Conservation (phyloP, 1,140 invertebrate species). For the Rhizoglyphus robini region DNA sequence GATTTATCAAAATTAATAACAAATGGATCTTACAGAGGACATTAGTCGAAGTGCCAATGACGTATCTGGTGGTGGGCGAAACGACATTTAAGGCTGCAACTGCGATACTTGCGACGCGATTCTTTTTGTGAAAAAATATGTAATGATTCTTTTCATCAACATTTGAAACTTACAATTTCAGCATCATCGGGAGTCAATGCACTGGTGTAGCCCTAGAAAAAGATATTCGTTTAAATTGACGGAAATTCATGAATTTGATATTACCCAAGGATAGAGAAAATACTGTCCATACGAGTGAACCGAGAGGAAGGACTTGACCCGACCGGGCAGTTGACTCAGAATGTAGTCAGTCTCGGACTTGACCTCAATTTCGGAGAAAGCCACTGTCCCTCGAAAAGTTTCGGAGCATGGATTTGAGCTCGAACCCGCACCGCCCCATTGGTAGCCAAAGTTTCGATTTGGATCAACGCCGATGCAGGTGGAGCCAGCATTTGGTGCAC, state of each 20-base stretch:
- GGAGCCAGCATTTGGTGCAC: conserved; percentile 9
- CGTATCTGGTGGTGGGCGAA: conserved; percentile 41
- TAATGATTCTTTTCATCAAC: no score
- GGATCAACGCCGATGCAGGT: conserved; percentile 29
- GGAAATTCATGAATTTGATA: no score
- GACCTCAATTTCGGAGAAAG: conserved; percentile 33
- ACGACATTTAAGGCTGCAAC: not conserved
- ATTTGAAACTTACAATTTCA: not conserved
- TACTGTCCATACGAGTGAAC: conserved; percentile 28
- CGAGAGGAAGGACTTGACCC: conserved; percentile 24
- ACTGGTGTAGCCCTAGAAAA: no score
- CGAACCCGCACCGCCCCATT: conserved; percentile 25
- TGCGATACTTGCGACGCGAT: not conserved
- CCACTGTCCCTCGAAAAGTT: conserved; percentile 25
- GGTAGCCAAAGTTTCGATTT: conserved; percentile 28
- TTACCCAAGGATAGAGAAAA: conserved; percentile 45
- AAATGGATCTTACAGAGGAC: conserved; percentile 17
- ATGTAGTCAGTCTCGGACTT: conserved; percentile 28
- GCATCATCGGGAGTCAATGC: no score
- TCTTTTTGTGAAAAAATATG: no score
- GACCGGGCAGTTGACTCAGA: conserved; percentile 22
- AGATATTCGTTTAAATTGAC: not conserved
- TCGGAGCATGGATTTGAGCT: conserved; percentile 25
- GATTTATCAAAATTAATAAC: not conserved
- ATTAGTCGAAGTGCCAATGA: conserved; percentile 21